Conservation (phyloP, 2,888 invertebrate species). For the Pherbina coryleti region DNA sequence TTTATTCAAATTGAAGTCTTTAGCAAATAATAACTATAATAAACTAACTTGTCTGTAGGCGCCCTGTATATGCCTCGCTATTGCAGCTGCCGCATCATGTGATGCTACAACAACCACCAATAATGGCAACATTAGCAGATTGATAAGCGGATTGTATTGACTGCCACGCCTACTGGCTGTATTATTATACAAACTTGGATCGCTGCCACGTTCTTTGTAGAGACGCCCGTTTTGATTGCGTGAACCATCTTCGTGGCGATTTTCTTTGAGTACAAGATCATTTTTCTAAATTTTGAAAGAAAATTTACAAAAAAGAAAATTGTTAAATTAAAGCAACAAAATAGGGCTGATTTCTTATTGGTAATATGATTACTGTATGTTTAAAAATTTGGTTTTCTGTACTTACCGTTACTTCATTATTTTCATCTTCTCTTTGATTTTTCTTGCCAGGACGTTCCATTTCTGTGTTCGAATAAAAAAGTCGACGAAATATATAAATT, state of each 20-base stretch:
- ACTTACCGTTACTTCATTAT: conserved; percentile 68
- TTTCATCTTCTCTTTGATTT: conserved; percentile 71
- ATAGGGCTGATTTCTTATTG: too few species aligned
- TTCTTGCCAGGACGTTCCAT: conserved; percentile 69
- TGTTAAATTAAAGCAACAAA: too few species aligned
- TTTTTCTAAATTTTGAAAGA: conserved; percentile 57
- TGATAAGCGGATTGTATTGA: conserved; percentile 40
- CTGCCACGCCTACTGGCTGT: conserved; percentile 49
- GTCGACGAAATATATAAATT: too few species aligned
- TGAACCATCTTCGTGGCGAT: conserved; percentile 66
- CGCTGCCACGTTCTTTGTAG: conserved; percentile 63
- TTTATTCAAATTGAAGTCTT: too few species aligned
- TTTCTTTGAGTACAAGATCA: conserved; percentile 65
- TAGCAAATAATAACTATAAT: conserved; percentile 20
- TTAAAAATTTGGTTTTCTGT: too few species aligned
- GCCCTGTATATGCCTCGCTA: neutral
- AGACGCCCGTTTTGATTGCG: conserved; percentile 68
- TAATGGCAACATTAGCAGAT: conserved; percentile 54
- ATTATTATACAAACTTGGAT: conserved; percentile 55
- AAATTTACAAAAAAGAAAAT: neutral
- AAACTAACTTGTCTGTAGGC: neutral
- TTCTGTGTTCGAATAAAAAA: conserved; percentile 55
- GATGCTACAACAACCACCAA: conserved; percentile 52
- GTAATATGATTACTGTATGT: too few species aligned
- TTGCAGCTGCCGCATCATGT: conserved; percentile 13